Base-by-base conservation (phyloP, 2,888 invertebrate genomes). In the Kryphioiulus occultus region DNA sequence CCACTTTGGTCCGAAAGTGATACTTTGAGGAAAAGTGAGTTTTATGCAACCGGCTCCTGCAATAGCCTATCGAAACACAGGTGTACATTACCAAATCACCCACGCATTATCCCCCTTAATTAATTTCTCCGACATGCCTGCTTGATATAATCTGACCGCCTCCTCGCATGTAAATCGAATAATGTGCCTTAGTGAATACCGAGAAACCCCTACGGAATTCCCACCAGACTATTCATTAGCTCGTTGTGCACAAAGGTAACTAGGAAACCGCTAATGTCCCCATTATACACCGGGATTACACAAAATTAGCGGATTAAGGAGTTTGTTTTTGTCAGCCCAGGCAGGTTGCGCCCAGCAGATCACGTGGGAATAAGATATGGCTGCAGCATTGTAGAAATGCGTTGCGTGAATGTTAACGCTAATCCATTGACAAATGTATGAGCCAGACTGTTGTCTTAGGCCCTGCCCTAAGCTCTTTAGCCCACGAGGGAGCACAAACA, bases 371-470 rank as follows among this genome's bases (percentile, higher is more conserved):
- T 68, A n/a, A 17, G 53, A 59, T 59, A n/a, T 59, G 53, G 17
- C 53, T 35, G 35, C 47, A 3, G 19, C 19, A 22, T 59, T 22
- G 59, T 59, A 22, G 59, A 59, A 59, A 22, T 22, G 68, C 26
- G 10, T 68, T 68, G 68, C 68, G 68, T 26, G 68, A 68, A 68
- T 68, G 68, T 26, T 68, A 68, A 68, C 68, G 68, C 26, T 68
- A 68, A 68, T 68, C 68, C 68, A 68, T 68, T 68, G 68, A 68
- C 68, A 68, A 68, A 68, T 68, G 68, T 26, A 26, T 68, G 68
- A 68, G 68, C 68, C 68, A 68, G 26, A 2, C 68, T 26, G 68
- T 68, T 68, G 68, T 68, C 68, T 68, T 68, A 68, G 68, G 68
- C 68, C 68, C 19, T 26, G 10, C 68, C 10, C 26, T 68, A 68